Conservation (phyloP, 53 echinoderm and acorn worm genomes). For the Holothuria scabra region DNA sequence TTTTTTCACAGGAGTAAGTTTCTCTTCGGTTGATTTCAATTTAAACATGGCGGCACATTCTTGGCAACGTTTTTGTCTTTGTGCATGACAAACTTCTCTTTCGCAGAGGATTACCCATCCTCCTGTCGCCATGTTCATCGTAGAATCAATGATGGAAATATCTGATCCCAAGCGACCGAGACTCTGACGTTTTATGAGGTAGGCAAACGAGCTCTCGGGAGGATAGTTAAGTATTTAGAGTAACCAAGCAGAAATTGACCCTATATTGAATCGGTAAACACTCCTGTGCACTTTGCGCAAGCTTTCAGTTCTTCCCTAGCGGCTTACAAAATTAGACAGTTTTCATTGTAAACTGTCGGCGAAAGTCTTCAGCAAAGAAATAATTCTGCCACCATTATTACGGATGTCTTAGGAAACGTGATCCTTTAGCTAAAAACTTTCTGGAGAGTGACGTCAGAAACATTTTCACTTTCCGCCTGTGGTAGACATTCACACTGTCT, state of each 20-base stretch:
- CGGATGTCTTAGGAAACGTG: too few species aligned
- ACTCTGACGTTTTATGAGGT: constrained; percentile 36
- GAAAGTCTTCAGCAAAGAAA: not conserved
- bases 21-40: too few species aligned
- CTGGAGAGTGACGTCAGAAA: too few species aligned
- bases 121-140: constrained; percentile 20
- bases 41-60: too few species aligned
- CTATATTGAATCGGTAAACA: constrained; percentile 40
- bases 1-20: too few species aligned
- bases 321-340: constrained; percentile 23
- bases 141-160: constrained; percentile 27
- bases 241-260: constrained; percentile 24
- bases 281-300: constrained; percentile 21
- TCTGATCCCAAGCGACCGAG: constrained; percentile 16
- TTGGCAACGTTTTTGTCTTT: too few species aligned
- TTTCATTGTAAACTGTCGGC: not conserved
- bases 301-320: constrained; percentile 34
- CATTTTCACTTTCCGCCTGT: too few species aligned
- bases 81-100: too few species aligned
- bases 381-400: not conserved
- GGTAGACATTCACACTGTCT: too few species aligned
- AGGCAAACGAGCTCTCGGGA: constrained; percentile 28
- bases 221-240: constrained; percentile 37
- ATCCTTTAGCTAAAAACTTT: not conserved
- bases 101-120: not conserved